Evolutionary conservation across 2,888 invertebrate species (phyloP).

Genomic region (Tetropium fuscum): DNA sequence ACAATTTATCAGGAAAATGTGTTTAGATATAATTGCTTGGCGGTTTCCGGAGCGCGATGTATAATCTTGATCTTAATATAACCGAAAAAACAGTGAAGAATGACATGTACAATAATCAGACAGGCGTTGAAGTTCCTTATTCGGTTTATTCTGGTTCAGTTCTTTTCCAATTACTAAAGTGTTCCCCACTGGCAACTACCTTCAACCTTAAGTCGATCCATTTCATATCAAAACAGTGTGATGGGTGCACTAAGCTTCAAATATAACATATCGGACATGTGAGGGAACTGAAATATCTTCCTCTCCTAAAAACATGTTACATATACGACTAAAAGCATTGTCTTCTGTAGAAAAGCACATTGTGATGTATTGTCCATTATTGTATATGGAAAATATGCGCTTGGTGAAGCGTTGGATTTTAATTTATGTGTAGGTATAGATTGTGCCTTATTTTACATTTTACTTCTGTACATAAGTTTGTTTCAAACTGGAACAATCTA

Average conservation of each 20-base stretch:
- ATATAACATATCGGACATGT: constrained; percentile 6
- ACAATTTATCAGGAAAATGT: constrained; percentile 22
- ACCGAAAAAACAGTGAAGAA: constrained; percentile 15
- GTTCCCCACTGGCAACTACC: constrained; percentile 54
- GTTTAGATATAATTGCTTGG: constrained; percentile 17
- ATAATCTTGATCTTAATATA: constrained; percentile 9
- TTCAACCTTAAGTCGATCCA: constrained; percentile 55
- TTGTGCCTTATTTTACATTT: too few relatives aligned
- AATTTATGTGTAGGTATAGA: too few relatives aligned
- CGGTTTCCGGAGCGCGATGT: constrained; percentile 5
- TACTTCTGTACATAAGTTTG: too few relatives aligned
- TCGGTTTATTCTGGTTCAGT: constrained; percentile 63
- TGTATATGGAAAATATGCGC: too few relatives aligned
- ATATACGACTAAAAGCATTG: too few relatives aligned
- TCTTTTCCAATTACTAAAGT: constrained; percentile 63
- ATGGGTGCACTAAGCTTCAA: constrained; percentile 13
- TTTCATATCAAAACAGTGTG: constrained; percentile 52
- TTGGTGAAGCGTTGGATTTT: too few relatives aligned
- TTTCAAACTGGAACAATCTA: too few relatives aligned
- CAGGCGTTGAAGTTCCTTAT: constrained; percentile 58
- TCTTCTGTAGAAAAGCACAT: too few relatives aligned
- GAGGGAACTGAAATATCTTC: background rate
- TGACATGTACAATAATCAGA: constrained; percentile 21
- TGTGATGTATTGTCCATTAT: too few relatives aligned
- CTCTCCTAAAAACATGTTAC: background rate